Conservation (phyloP, 1,140 invertebrate genomes). For the Ooceraea biroi region DNA sequence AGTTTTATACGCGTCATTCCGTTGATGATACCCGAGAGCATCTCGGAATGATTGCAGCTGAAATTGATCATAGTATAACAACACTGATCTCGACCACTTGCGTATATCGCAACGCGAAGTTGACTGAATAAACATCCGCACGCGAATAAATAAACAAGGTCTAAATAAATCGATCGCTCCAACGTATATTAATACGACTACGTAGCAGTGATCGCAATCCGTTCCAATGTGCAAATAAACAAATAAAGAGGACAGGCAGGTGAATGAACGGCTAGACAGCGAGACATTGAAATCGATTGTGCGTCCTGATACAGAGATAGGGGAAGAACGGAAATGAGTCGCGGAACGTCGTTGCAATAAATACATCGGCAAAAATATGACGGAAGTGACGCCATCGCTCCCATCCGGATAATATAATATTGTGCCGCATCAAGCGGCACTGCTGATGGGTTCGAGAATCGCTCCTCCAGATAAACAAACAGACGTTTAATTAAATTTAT, state of each 20-base stretch:
- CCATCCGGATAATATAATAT: slow-evolving; percentile 22
- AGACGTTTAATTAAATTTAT: slow-evolving; percentile 48
- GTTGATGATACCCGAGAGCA: not conserved
- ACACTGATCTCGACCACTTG: slow-evolving; percentile 38
- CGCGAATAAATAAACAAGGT: slow-evolving; percentile 57
- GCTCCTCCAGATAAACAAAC: slow-evolving; percentile 30
- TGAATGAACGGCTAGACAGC: slow-evolving; percentile 34
- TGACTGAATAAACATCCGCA: slow-evolving; percentile 51
- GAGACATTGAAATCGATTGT: slow-evolving; percentile 59
- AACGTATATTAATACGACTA: slow-evolving; percentile 58
- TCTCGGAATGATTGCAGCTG: slow-evolving; percentile 6
- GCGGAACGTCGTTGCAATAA: slow-evolving; percentile 41
- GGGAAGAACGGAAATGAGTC: slow-evolving; percentile 36
- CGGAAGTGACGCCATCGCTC: not conserved
- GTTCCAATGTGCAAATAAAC: slow-evolving; percentile 56
- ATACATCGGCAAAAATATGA: slow-evolving; percentile 33
- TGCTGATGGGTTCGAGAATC: not conserved
- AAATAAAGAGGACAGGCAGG: slow-evolving; percentile 50
- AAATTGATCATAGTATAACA: slow-evolving; percentile 27
- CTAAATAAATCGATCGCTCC: slow-evolving; percentile 55
- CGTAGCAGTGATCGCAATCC: slow-evolving; percentile 44
- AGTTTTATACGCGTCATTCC: not conserved
- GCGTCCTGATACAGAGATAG: slow-evolving; percentile 22
- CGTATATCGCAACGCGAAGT: slow-evolving; percentile 33
- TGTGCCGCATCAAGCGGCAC: not conserved